phyloP scores from a whole-genome alignment of 2,113 vertebrate genomes.

The Narcine bancroftii region DNA sequence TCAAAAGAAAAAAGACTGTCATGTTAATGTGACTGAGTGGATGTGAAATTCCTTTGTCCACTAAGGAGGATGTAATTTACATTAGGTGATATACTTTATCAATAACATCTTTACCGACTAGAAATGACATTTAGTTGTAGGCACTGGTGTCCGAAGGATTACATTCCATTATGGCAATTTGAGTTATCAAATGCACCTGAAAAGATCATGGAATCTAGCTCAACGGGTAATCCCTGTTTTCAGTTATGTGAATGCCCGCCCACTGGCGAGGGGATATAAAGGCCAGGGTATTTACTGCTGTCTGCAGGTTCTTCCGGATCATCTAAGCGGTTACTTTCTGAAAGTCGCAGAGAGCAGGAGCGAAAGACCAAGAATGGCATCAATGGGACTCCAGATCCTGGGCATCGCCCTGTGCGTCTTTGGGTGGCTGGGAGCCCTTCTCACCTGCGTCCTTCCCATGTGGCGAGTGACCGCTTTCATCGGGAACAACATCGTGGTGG shows the following conservation, averaged over 20 bases:
- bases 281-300: neutral
- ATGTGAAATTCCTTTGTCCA: neutral
- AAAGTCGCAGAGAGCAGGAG: too few species aligned
- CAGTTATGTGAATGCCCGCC: constrained; percentile 3
- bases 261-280: constrained; percentile 3
- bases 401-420: constrained; percentile 50
- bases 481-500: constrained; percentile 65
- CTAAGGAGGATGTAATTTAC: neutral
- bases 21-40: neutral
- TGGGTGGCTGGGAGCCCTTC: constrained; percentile 62
- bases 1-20: neutral
- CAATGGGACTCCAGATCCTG: constrained; percentile 53
- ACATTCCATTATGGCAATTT: neutral
- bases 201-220: constrained; percentile 2
- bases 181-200: neutral
- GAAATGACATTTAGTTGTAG: neutral
- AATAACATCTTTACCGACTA: neutral
- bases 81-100: neutral
- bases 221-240: neutral
- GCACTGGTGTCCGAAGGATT: neutral
- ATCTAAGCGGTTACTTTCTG: too few species aligned
- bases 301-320: neutral
- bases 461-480: constrained; percentile 71
- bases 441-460: constrained; percentile 68
- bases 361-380: constrained; percentile 42